These are phyloP conservation scores for Gila robusta DNA, from an alignment of 2,797 vertebrate genomes.

Conservation along the genomic window DNA sequence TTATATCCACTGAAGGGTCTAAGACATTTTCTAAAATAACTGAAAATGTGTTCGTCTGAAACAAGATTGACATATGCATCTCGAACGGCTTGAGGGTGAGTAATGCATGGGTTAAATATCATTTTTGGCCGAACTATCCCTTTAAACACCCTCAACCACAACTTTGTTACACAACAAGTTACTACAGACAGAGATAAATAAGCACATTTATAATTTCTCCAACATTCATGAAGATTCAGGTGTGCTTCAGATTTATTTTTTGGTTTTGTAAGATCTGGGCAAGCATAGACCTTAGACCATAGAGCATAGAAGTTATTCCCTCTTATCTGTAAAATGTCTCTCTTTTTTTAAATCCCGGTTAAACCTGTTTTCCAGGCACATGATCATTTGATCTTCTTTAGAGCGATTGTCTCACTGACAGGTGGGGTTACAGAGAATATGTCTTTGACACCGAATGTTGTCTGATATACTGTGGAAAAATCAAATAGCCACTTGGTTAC, in stretches of 20 bases:
- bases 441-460: too few species aligned
- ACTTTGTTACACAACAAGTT: background rate
- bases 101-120: too few species aligned
- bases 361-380: conserved; percentile 6
- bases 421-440: background rate
- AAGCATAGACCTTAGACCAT: background rate
- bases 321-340: background rate
- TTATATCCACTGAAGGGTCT: too few species aligned
- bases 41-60: too few species aligned
- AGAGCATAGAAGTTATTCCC: background rate
- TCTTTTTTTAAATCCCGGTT: background rate
- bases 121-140: too few species aligned
- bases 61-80: too few species aligned
- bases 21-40: too few species aligned
- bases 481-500: too few species aligned
- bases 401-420: background rate
- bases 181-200: background rate
- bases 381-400: background rate
- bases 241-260: background rate
- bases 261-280: background rate
- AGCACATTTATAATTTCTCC: background rate
- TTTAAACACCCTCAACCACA: background rate
- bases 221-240: background rate
- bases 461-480: too few species aligned
- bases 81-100: too few species aligned